Evolutionary conservation across 2,888 invertebrate genomes (phyloP), one percentile per base, ranked within the genome.

Genomic region (Malthinus flaveolus): DNA sequence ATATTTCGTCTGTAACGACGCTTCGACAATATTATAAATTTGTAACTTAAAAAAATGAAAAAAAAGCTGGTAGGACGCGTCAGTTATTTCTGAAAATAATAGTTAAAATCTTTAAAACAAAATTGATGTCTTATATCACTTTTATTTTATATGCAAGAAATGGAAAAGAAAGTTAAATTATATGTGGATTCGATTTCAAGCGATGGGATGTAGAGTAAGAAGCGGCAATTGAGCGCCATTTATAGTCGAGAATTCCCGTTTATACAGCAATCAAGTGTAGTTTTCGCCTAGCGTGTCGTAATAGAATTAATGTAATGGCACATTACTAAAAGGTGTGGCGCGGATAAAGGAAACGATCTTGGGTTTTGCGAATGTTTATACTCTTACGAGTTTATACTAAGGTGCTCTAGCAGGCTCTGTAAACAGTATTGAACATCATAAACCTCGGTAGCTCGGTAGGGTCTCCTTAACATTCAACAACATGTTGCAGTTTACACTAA

Each of bases 241-340:
- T 74, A 74, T 72, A 71, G 72, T 68, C 71, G 70, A 68, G 66
- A 69, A 71, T 70, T 71, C 70, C 66, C 71, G 72, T 73, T 73
- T 74, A 74, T 74, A 68, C 72, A 73, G 71, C 72, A 73, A 75
- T 75, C 74, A 71, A 73, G 73, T 71, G 73, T 72, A 74, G 71
- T 74, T 75, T 72, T 73, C 73, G 71, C 72, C 71, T 71, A 71
- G 68, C 71, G 70, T 70, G 70, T 71, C 69, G 71, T 73, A 73
- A 74, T 74, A 73, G 75, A 75, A 75, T 75, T 74, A 75, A 75
- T 74, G 73, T 72, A 71, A 75, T 73, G 71, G 73, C 67, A 69
- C 72, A 72, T 74, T 73, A 72, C 71, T 35, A 53, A 54, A 66
- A 66, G 64, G 65, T 68, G 70, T 67, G 68, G 67, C 66, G 66